These are phyloP conservation scores for Anser brachyrhynchus DNA, from an alignment of 2,113 vertebrate species.

Conservation along the genomic window DNA sequence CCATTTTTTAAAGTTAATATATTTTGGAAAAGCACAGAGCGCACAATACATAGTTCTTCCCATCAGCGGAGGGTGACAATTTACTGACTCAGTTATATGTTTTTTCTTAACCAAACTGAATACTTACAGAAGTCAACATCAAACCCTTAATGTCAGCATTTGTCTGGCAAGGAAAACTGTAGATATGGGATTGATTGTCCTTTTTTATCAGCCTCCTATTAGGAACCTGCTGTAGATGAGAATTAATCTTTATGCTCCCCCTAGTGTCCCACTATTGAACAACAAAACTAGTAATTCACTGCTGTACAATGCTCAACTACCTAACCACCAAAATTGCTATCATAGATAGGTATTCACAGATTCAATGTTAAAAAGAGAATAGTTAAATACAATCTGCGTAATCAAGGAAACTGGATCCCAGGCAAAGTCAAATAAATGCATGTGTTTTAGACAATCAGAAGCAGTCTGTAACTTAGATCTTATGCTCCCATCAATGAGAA, in stretches of 20 bases:
- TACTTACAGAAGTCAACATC: background rate
- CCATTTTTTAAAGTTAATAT: background rate
- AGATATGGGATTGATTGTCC: background rate
- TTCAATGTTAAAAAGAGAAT: background rate
- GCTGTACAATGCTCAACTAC: background rate
- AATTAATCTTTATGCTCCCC: background rate
- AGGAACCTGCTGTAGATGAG: accelerated
- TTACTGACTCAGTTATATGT: background rate
- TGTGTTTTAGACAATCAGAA: background rate
- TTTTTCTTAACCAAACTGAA: background rate
- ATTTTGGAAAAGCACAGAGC: background rate
- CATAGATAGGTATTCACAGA: background rate
- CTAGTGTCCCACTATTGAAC: background rate
- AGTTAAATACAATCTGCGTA: background rate
- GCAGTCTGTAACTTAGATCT: background rate
- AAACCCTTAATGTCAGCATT: background rate
- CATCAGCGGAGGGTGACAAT: background rate
- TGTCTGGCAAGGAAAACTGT: background rate
- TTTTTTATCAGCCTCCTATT: background rate
- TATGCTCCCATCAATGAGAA: background rate
- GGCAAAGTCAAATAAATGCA: background rate
- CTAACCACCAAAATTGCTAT: background rate
- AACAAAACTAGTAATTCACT: background rate
- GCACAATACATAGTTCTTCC: background rate
- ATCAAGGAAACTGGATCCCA: background rate